These are phyloP conservation scores for Sebastes taczanowskii DNA, from an alignment of 2,797 vertebrate genomes.

Conservation along the genomic window DNA sequence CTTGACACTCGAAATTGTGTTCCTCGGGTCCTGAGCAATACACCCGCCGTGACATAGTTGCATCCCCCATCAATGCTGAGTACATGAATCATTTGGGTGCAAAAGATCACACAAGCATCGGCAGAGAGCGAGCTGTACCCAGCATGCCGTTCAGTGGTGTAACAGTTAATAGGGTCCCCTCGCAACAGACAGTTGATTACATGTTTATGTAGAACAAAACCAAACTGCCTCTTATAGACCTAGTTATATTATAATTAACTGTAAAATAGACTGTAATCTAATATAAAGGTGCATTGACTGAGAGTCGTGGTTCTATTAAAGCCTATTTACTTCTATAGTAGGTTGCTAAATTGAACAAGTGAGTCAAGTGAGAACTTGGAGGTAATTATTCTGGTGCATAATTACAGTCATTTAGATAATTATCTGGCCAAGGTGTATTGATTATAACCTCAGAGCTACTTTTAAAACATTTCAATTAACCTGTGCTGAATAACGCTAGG, in stretches of 20 bases:
- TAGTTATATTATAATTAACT: not conserved
- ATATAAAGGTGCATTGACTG: not conserved
- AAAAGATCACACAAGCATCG: not conserved
- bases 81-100: not conserved
- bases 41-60: not conserved
- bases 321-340: not conserved
- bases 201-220: not conserved
- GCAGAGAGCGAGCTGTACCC: not conserved
- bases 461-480: not conserved
- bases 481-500: not conserved
- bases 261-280: not conserved
- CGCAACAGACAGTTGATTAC: not conserved
- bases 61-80: no score
- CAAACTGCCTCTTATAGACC: not conserved
- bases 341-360: not conserved
- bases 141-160: not conserved
- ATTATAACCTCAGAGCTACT: not conserved
- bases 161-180: not conserved
- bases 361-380: not conserved
- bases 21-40: not conserved
- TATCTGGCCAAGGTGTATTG: not conserved
- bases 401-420: constrained; percentile 18
- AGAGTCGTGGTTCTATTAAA: not conserved
- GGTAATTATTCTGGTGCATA: not conserved
- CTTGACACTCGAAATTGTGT: not conserved